Evolutionary conservation across 2,888 invertebrate species (phyloP), one percentile per base, ranked within the genome.

Genomic region (Xanthorhoe designata): DNA sequence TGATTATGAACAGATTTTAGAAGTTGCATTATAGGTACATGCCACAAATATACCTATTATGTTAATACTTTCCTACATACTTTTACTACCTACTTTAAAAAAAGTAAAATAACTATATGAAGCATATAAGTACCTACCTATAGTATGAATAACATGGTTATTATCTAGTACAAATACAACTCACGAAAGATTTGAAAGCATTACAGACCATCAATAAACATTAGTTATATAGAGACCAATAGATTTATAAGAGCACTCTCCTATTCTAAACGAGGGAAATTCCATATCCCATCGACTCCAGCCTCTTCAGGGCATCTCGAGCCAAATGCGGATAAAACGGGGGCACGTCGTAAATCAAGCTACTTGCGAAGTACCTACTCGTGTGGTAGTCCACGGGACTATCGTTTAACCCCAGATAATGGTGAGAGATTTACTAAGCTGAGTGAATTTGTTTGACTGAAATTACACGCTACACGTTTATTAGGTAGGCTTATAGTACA

Each of bases 341-440:
- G 64, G 74, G 77, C 78, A 79, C 81, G 82, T 85, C 86, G 85
- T 82, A 84, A 84, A 85, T 87, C 86, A 84, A 80, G 83, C 74
- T 78, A 82, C 80, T 85, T 69, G 63, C 64, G 66, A 35, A 54
- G 64, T 47, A 53, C 35, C 32, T 38, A 24, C 60, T 57, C 17
- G 19, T 9, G 64, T 35, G 10, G 18, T 58, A 45, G 18, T 62
- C 67, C 71, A 69, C 61, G 63, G 62, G 38, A 56, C 24, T n/a
- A 18, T 47, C 19, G 51, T 2, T 49, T 17, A 47, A 8, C 7
- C 8, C 1, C 1, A 8, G 17, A 7, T 47, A 47, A 1, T 47
- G 10, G 8, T 45, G 15, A 15, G 38, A 24, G 32, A 32, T 32
- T 32, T 32, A 24, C 24, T n/a, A n/a, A n/a, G 5, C 24, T 24